phyloP scores from a whole-genome alignment of 2,113 vertebrate genomes.

The Leucoraja erinaceus region DNA sequence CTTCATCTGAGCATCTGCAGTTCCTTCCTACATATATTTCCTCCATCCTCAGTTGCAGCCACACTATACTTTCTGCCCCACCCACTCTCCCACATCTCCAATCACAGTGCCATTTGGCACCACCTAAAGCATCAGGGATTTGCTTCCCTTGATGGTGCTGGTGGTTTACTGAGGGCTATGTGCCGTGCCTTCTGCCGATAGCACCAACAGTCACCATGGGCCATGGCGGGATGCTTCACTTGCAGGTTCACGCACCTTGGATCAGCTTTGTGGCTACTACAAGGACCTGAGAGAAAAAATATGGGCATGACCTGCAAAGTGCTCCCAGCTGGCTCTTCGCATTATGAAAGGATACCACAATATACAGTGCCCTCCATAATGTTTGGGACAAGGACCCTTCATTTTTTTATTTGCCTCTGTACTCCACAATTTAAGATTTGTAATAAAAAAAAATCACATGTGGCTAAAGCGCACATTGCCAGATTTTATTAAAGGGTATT shows the following conservation, averaged over 20 bases:
- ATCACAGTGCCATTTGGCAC: not conserved
- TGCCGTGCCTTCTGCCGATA: conserved; percentile 48
- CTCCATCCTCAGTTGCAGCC: not conserved
- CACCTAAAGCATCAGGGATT: not conserved
- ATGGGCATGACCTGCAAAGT: conserved; percentile 46
- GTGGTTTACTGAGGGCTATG: conserved; percentile 58
- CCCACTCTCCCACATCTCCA: conserved; percentile 45
- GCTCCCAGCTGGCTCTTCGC: conserved; percentile 47
- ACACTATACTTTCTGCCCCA: not conserved
- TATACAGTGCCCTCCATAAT: not conserved
- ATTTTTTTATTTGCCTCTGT: no score
- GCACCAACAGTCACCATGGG: conserved; percentile 39
- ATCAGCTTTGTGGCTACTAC: conserved; percentile 40
- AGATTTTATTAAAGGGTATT: no score
- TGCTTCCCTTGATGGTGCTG: conserved; percentile 36
- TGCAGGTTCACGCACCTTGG: conserved; percentile 44
- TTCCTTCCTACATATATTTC: not conserved
- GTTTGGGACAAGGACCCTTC: no score
- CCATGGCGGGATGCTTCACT: conserved; percentile 42
- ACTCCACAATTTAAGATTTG: no score
- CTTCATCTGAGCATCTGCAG: no score
- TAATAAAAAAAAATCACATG: no score
- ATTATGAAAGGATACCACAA: conserved; percentile 39
- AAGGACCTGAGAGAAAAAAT: conserved; percentile 33
- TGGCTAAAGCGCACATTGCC: no score